phyloP scores from a whole-genome alignment of 2,888 invertebrate species.

The Cryptus viduatorius region DNA sequence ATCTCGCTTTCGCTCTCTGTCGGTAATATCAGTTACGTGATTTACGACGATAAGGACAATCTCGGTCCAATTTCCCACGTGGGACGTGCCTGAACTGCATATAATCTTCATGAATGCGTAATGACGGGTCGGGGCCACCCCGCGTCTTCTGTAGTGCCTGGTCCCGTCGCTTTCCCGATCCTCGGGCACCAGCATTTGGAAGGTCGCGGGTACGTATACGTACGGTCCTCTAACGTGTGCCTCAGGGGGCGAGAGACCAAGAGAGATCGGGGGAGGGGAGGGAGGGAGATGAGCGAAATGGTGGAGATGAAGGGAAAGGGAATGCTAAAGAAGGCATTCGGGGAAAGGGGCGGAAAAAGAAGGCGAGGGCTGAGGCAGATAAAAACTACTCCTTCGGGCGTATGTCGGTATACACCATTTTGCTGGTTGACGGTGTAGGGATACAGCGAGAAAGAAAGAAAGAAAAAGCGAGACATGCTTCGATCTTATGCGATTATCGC shows the following conservation, averaged over 20 bases:
- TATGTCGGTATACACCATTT: constrained; percentile 36
- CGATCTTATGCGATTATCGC: constrained; percentile 50
- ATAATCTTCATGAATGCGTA: constrained; percentile 81
- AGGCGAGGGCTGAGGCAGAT: constrained; percentile 43
- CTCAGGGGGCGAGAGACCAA: constrained; percentile 36
- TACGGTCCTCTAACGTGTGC: constrained; percentile 27
- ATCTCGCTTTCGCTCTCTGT: constrained; percentile 28
- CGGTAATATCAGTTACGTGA: constrained; percentile 76
- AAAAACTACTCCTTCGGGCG: constrained; percentile 36
- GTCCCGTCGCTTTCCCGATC: constrained; percentile 31
- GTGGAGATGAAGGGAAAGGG: constrained; percentile 14
- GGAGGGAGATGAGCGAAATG: constrained; percentile 29
- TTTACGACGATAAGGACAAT: constrained; percentile 80
- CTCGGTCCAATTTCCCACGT: constrained; percentile 79
- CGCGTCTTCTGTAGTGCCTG: constrained; percentile 55
- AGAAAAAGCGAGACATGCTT: constrained; percentile 17
- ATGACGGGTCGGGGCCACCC: constrained; percentile 69
- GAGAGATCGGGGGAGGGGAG: not conserved
- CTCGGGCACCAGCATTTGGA: constrained; percentile 50
- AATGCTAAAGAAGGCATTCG: constrained; percentile 6
- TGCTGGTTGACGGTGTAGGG: constrained; percentile 17
- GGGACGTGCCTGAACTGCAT: constrained; percentile 79
- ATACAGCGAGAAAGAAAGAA: not conserved
- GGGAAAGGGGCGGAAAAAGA: constrained; percentile 22
- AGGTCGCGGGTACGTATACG: constrained; percentile 52